Evolutionary conservation across 2,797 vertebrate species (phyloP).

Genomic region (Pitangus sulphuratus): DNA sequence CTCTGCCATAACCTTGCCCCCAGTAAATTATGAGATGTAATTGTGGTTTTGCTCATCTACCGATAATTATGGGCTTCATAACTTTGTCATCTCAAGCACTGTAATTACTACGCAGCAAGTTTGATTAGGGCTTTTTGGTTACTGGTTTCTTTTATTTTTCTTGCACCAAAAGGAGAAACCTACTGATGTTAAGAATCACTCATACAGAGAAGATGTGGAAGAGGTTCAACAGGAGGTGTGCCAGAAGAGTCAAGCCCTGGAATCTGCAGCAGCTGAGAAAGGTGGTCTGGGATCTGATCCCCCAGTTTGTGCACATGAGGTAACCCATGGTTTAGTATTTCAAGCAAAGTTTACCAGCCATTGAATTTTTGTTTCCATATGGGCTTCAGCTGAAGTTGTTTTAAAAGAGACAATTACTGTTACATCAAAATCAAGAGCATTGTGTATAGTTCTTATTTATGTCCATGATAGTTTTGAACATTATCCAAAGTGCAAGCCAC

Average conservation of each 20-base stretch:
- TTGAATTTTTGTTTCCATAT: neutral
- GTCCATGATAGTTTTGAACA: neutral
- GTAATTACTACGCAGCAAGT: neutral
- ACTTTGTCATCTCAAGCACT: slow-evolving; percentile 1
- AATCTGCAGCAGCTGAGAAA: neutral
- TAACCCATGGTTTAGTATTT: neutral
- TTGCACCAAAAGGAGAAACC: neutral
- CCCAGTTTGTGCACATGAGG: neutral
- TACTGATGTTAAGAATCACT: neutral
- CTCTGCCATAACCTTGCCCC: neutral
- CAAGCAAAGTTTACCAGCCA: neutral
- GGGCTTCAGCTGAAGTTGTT: neutral
- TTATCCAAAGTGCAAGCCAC: neutral
- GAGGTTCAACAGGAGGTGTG: neutral
- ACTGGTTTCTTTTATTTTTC: slow-evolving; percentile 35
- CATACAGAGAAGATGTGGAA: neutral
- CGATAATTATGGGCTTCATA: slow-evolving; percentile 19
- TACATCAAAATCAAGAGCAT: neutral
- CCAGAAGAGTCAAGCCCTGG: neutral
- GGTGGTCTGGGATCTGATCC: neutral
- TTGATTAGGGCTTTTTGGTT: slow-evolving; percentile 22
- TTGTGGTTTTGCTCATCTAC: slow-evolving; percentile 15
- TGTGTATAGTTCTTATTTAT: neutral
- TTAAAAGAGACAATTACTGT: neutral
- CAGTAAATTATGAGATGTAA: neutral